Conservation (phyloP, 1,140 invertebrate genomes). For the Procambarus clarkii region DNA sequence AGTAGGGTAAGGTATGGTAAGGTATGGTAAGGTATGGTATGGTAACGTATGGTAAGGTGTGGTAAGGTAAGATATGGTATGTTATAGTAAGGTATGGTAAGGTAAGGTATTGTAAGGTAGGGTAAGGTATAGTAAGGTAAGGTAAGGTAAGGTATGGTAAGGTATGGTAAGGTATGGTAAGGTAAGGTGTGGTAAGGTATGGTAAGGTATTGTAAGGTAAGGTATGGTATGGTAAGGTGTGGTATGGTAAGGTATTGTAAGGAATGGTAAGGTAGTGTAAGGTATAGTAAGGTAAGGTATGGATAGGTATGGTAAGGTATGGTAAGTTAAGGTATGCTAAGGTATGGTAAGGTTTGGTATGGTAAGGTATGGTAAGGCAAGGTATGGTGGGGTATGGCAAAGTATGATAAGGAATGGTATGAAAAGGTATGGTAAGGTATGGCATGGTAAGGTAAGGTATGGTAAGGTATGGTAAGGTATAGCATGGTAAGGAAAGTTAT, state of each 20-base stretch:
- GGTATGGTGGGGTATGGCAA: not conserved
- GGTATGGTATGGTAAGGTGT: too few species aligned
- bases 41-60: not conserved
- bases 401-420: not conserved
- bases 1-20: not conserved
- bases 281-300: not conserved
- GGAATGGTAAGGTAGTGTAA: slow-evolving; percentile 5
- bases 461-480: slow-evolving; percentile 16
- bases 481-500: not conserved
- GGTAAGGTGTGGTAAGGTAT: not conserved
- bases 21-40: slow-evolving; percentile 1
- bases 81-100: not conserved
- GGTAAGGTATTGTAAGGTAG: not conserved
- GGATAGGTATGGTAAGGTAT: slow-evolving; percentile 12
- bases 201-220: too few species aligned
- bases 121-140: not conserved
- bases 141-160: slow-evolving; percentile 2
- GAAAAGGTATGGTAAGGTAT: not conserved
- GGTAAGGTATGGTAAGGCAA: not conserved
- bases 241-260: too few species aligned
- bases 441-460: slow-evolving; percentile 10
- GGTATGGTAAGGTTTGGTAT: not conserved
- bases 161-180: not conserved
- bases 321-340: not conserved
- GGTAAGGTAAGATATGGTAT: not conserved